Evolutionary conservation across 2,113 vertebrate genomes (phyloP), one percentile per base, ranked within the genome.

Genomic region (Hypomesus transpacificus): DNA sequence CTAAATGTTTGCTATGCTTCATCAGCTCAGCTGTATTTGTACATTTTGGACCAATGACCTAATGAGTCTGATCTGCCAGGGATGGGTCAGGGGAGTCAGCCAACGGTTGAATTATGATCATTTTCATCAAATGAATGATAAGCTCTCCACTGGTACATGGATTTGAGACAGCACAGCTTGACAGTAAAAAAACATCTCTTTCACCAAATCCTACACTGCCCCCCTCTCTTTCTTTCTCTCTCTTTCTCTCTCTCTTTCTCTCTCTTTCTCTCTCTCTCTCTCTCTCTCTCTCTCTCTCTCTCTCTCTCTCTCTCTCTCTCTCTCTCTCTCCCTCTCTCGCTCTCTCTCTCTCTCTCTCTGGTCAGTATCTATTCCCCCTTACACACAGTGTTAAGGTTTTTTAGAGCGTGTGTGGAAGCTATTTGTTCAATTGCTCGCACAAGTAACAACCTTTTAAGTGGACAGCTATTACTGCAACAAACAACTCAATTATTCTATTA

Each of bases 61-160:
- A 56, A 31, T 76, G 74, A 73, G 6, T 68, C 64, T 28, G 60
- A 71, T 58, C 53, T n/a, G 56, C 65, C 78, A 18, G 78, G 71
- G 70, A 76, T 56, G 68, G 73, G 75, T 61, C 31, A 22, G n/a
- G 60, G 60, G 60, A 20, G 52, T 64, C 54, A 66, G 78, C 76
- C 78, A 83, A 75, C 63, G 69, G 21, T 61, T 63, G 74, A 78
- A 83, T 81, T 74, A 71, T 68, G 64, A 61, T 76, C 73, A 83
- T 83, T 74, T 73, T 76, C 18, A 58, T 71, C 60, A 67, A 72
- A 71, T 71, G 56, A 52, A 74, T 68, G 57, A 57, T 74, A 70
- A 71, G 65, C 74, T 80, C 62, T 78, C 80, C 75, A 68, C 68
- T 18, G 34, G 51, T 52, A 62, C 46, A 70, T 66, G 57, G 31